Percentiles rank a stretch among this genome's conserved stretches.
phyloP scores from a whole-genome alignment of 2,113 vertebrate species.

The Sinocyclocheilus rhinocerous region DNA sequence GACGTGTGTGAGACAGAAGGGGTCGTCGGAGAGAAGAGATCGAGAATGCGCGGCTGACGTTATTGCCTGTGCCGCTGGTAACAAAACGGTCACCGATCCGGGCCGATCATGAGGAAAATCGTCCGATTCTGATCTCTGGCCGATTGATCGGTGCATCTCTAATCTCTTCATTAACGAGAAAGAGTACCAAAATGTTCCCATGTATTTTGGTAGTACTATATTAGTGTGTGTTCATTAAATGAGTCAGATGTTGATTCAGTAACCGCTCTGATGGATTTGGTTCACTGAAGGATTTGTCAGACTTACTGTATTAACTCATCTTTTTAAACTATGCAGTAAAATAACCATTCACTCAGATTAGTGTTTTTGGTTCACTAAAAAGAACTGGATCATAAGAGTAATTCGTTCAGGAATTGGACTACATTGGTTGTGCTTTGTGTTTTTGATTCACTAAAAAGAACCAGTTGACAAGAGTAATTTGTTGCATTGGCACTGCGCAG shows the following conservation, averaged over 20 bases:
- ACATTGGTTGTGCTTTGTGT: neutral
- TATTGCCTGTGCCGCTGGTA: too few species aligned
- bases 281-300: neutral
- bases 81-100: too few species aligned
- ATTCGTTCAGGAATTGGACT: neutral
- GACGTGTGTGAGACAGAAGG: too few species aligned
- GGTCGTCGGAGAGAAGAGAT: too few species aligned
- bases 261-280: neutral
- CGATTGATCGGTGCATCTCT: too few species aligned
- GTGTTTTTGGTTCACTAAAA: neutral
- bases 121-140: too few species aligned
- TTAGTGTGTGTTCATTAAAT: slow-evolving; percentile 21
- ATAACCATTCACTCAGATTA: neutral
- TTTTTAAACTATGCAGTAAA: neutral
- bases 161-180: neutral
- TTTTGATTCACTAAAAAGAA: neutral
- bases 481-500: too few species aligned
- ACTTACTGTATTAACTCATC: neutral
- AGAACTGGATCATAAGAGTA: neutral
- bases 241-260: neutral
- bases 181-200: neutral
- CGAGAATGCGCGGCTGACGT: too few species aligned
- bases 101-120: too few species aligned
- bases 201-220: neutral
- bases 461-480: neutral